Conservation (phyloP, 2,888 invertebrate genomes). For the Tanaodytes sp. region DNA sequence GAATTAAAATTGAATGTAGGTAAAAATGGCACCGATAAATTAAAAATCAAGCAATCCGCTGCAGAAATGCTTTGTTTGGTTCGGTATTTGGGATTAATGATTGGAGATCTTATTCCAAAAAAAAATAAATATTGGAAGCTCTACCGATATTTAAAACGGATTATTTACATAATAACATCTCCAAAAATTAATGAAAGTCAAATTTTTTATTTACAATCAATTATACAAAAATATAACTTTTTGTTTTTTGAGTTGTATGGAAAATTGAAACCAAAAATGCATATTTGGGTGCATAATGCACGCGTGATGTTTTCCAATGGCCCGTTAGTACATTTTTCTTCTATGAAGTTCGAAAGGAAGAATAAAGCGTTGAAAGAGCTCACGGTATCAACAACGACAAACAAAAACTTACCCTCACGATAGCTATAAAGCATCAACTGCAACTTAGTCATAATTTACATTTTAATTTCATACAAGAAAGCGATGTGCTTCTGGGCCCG, state of each 20-base stretch:
- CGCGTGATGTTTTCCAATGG: conserved; percentile 7
- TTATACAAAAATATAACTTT: conserved; percentile 25
- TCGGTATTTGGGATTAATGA: no score
- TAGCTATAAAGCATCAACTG: conserved; percentile 16
- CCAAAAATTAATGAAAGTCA: conserved; percentile 10
- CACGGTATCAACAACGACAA: neutral
- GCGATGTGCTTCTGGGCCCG: conserved; percentile 6
- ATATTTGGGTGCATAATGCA: conserved; percentile 29
- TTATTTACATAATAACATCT: conserved; percentile 10
- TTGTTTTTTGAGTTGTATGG: conserved; percentile 30
- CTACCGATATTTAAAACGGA: conserved; percentile 4
- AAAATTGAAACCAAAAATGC: conserved; percentile 39
- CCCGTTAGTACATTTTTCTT: conserved; percentile 11
- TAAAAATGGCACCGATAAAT: no score
- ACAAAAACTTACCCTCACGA: conserved; percentile 8
- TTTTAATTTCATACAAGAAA: neutral
- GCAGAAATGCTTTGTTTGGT: no score
- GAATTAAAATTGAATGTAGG: no score
- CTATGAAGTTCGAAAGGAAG: conserved; percentile 19
- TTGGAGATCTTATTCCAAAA: neutral
- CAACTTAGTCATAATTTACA: conserved; percentile 1
- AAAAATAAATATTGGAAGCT: conserved; percentile 8
- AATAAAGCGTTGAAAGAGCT: conserved; percentile 11
- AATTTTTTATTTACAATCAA: neutral
- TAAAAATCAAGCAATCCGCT: no score